Evolutionary conservation across 2,888 invertebrate species (phyloP).

Genomic region (Cacoxenus indagator): DNA sequence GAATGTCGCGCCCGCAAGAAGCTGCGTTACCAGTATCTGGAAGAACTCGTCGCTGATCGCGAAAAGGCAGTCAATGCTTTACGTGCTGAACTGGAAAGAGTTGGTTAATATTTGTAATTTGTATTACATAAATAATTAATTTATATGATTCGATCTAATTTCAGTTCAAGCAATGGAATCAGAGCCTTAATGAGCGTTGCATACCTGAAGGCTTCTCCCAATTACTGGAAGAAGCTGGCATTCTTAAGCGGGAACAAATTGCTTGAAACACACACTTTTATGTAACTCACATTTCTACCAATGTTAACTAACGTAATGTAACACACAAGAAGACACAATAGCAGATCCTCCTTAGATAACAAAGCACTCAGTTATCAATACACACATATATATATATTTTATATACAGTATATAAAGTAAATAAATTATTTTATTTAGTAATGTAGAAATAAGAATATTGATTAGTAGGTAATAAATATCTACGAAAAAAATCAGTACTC

Average conservation of each 20-base stretch:
- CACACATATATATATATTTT: neutral
- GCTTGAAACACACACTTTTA: too few relatives aligned
- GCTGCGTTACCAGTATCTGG: conserved; percentile 95
- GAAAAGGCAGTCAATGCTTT: conserved; percentile 92
- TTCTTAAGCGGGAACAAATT: conserved; percentile 77
- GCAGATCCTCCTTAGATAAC: too few relatives aligned
- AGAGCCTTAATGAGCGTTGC: conserved; percentile 84
- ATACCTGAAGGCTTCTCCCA: conserved; percentile 84
- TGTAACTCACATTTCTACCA: too few relatives aligned
- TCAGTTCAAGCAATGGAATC: conserved; percentile 85
- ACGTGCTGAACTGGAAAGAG: conserved; percentile 91
- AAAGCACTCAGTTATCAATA: too few relatives aligned
- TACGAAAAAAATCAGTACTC: neutral
- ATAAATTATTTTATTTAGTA: neutral
- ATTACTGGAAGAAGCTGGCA: conserved; percentile 81
- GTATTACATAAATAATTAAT: neutral
- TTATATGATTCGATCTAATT: conserved; percentile 11
- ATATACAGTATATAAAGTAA: neutral
- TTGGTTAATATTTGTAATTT: conserved; percentile 69
- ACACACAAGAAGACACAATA: too few relatives aligned
- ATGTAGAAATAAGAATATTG: too few relatives aligned
- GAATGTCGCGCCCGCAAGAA: conserved; percentile 98
- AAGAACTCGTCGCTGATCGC: conserved; percentile 92
- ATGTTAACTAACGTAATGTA: too few relatives aligned
- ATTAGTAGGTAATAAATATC: neutral